Evolutionary conservation across 2,113 vertebrate species (phyloP).

Genomic region (Chaetodon auriga): DNA sequence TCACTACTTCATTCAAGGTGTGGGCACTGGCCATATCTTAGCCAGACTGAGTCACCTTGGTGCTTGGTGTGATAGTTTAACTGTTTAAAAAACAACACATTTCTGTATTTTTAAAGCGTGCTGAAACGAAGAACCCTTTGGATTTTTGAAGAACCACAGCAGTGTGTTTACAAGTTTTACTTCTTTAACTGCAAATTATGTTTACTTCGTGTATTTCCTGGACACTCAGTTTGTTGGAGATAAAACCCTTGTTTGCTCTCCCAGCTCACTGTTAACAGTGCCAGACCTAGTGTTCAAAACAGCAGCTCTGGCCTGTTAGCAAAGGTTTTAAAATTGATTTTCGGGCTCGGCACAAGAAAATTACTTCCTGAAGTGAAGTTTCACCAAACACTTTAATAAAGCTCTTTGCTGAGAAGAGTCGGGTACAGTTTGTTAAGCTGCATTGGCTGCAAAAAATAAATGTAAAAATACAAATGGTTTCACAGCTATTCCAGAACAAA

Average conservation of each 20-base stretch:
- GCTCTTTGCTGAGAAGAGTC: not conserved
- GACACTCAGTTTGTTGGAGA: not conserved
- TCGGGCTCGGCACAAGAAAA: conserved; percentile 16
- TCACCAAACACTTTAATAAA: conserved; percentile 22
- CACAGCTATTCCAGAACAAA: conserved; percentile 25
- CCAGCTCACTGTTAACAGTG: not conserved
- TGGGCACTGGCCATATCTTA: conserved; percentile 36
- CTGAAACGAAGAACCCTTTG: not conserved
- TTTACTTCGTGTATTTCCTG: not conserved
- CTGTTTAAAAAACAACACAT: not conserved
- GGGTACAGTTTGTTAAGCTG: conserved; percentile 17
- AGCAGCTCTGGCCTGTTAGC: not conserved
- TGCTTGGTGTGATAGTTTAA: conserved; percentile 18
- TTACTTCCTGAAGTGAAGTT: conserved; percentile 14
- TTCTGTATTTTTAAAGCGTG: not conserved
- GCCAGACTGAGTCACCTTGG: conserved; percentile 40
- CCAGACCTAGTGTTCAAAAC: not conserved
- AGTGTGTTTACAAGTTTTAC: not conserved
- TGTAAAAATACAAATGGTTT: conserved; percentile 21
- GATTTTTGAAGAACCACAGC: not conserved
- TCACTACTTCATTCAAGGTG: conserved; percentile 44
- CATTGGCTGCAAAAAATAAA: conserved; percentile 4
- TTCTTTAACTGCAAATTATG: not conserved
- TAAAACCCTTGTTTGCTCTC: not conserved
- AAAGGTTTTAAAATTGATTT: conserved; percentile 34